phyloP scores from a whole-genome alignment of 2,888 invertebrate species.

The Sympetrum striolatum region DNA sequence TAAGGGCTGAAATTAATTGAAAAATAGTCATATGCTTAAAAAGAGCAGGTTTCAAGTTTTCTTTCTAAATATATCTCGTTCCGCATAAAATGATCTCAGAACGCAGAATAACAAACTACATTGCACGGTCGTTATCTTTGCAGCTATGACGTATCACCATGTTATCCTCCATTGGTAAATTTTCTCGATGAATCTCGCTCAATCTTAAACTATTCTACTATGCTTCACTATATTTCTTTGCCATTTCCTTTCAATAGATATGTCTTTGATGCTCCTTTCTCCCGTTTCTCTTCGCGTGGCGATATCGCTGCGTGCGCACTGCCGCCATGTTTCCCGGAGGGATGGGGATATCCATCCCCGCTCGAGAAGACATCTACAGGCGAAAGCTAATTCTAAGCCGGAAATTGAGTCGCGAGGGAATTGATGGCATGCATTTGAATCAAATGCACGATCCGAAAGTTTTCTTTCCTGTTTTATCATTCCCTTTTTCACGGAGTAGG shows the following conservation, averaged over 20 bases:
- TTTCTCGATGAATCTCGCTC: not conserved
- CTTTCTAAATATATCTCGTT: too few relatives aligned
- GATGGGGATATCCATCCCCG: not conserved
- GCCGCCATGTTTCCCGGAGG: not conserved
- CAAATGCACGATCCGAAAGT: slow-evolving; percentile 2
- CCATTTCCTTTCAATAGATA: not conserved
- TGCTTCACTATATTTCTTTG: not conserved
- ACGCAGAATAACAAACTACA: too few relatives aligned
- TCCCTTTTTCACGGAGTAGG: not conserved
- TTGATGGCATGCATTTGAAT: slow-evolving; percentile 30
- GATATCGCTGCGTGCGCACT: not conserved
- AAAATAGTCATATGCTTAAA: too few relatives aligned
- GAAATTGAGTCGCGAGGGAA: slow-evolving; percentile 38
- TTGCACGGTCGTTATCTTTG: too few relatives aligned
- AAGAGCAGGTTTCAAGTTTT: too few relatives aligned
- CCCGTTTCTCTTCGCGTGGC: not conserved
- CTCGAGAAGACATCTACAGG: slow-evolving; percentile 6
- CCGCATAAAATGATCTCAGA: too few relatives aligned
- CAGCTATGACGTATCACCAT: too few relatives aligned
- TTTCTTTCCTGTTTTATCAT: not conserved
- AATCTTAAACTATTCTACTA: not conserved
- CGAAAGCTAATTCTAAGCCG: slow-evolving; percentile 41
- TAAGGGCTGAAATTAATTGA: too few relatives aligned
- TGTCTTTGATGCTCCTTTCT: not conserved
- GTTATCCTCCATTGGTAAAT: too few relatives aligned